Percentiles rank a stretch among this genome's conserved stretches.
Conservation (phyloP, 2,113 vertebrate species). For the Xyliphius kryptos region DNA sequence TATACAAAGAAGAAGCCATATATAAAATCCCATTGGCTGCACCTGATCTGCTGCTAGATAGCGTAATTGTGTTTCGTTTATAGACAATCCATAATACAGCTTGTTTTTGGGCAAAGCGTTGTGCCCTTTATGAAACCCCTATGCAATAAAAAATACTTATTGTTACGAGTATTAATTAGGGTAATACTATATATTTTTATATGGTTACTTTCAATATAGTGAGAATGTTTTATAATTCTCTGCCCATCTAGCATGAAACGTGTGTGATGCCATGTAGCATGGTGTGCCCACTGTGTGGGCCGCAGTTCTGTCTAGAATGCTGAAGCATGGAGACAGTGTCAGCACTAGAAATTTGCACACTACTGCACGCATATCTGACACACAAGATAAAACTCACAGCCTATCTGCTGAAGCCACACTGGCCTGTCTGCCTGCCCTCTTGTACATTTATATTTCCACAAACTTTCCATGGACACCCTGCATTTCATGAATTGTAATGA, state of each 20-base stretch:
- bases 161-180: too few species aligned
- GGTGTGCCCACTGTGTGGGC: slow-evolving; percentile 25
- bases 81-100: too few species aligned
- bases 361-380: slow-evolving; percentile 55
- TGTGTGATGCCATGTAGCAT: slow-evolving; percentile 29
- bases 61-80: too few species aligned
- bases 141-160: too few species aligned
- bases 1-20: too few species aligned
- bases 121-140: too few species aligned
- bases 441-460: slow-evolving; percentile 66
- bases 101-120: too few species aligned
- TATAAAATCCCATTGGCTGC: too few species aligned
- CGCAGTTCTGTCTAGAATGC: slow-evolving; percentile 12
- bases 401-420: slow-evolving; percentile 56
- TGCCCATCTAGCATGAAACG: neutral
- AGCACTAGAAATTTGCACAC: slow-evolving; percentile 36
- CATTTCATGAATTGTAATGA: slow-evolving; percentile 74
- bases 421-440: slow-evolving; percentile 52
- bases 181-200: too few species aligned
- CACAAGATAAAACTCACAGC: slow-evolving; percentile 64
- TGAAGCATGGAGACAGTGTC: slow-evolving; percentile 25
- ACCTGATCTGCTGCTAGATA: too few species aligned
- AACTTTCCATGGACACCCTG: slow-evolving; percentile 62
- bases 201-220: too few species aligned
- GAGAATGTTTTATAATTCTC: neutral